Conservation (phyloP, 2,113 vertebrate genomes). For the Nycticorax nycticorax region DNA sequence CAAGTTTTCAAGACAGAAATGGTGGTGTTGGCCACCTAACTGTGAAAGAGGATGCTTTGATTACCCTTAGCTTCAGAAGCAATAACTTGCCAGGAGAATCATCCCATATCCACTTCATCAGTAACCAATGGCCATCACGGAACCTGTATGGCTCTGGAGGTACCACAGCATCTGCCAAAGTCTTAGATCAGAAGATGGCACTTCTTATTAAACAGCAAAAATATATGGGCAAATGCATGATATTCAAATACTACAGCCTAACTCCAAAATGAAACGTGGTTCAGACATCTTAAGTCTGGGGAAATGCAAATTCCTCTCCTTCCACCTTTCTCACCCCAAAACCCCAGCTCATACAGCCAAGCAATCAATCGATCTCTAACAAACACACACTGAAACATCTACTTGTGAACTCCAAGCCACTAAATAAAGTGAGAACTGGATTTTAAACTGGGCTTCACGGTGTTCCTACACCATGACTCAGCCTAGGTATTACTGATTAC, state of each 20-base stretch:
- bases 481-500: not conserved
- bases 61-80: not conserved
- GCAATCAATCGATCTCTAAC: not conserved
- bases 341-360: not conserved
- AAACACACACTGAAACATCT: not conserved
- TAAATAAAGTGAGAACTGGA: not conserved
- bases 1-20: not conserved
- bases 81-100: not conserved
- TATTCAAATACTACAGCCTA: not conserved
- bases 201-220: not conserved
- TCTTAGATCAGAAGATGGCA: not conserved
- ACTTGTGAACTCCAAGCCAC: not conserved
- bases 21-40: not conserved
- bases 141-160: not conserved
- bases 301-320: not conserved
- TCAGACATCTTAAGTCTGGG: not conserved
- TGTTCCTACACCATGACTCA: not conserved
- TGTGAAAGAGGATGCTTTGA: not conserved
- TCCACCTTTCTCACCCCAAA: not conserved
- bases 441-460: not conserved
- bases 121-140: not conserved
- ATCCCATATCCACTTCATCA: fast-evolving
- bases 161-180: not conserved
- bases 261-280: not conserved
- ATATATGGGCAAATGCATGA: not conserved